phyloP scores from a whole-genome alignment of 2,113 vertebrate genomes.

The Rattus rattus region DNA sequence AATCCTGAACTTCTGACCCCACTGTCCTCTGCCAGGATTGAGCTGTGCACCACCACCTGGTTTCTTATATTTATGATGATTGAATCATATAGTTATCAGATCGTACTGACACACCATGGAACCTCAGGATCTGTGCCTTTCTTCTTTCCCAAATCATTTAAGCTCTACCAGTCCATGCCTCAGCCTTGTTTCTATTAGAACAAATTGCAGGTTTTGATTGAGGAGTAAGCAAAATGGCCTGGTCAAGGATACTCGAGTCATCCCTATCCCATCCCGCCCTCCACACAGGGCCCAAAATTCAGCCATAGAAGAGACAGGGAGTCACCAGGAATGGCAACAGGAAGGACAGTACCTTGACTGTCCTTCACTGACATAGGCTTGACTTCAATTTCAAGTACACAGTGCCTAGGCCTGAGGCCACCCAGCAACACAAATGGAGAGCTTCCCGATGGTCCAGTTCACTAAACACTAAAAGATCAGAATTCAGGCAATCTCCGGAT shows the following conservation, averaged over 20 bases:
- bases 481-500: neutral
- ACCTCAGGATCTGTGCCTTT: neutral
- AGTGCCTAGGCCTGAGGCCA: neutral
- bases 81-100: neutral
- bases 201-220: neutral
- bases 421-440: neutral
- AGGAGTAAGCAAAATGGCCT: neutral
- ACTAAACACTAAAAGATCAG: neutral
- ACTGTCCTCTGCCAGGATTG: neutral
- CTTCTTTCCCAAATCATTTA: neutral
- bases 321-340: neutral
- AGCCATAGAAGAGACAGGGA: neutral
- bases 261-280: neutral
- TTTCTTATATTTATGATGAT: neutral
- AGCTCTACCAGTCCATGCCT: neutral
- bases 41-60: too few species aligned
- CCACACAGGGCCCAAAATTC: neutral
- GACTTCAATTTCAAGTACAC: neutral
- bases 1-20: neutral
- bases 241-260: neutral
- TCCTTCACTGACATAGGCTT: neutral
- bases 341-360: neutral
- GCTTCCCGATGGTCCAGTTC: neutral
- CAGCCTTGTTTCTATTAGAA: neutral
- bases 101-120: neutral